A percentile compares a stretch with the other conserved stretches of the same genome.
phyloP scores from a whole-genome alignment of 1,140 invertebrate genomes.

The Eueides isabella region DNA sequence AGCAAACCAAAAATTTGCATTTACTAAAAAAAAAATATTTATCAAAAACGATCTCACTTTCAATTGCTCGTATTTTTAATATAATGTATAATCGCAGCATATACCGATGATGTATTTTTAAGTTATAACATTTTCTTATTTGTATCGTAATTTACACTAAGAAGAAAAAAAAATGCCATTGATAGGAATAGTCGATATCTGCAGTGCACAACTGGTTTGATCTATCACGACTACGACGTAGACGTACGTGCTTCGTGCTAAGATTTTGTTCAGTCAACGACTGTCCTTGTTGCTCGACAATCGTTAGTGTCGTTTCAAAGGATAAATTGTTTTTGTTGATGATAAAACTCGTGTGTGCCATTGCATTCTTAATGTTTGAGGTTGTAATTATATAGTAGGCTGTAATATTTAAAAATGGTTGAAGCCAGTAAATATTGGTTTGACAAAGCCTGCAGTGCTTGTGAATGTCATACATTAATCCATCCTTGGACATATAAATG shows the following conservation, averaged over 20 bases:
- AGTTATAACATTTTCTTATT: neutral
- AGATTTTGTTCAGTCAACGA: constrained; percentile 18
- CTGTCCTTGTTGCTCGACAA: constrained; percentile 20
- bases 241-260: no score
- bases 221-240: no score
- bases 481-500: constrained; percentile 79
- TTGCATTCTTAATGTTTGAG: neutral
- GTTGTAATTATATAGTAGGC: neutral
- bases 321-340: constrained; percentile 9
- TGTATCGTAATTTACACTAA: neutral
- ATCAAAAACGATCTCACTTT: neutral
- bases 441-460: constrained; percentile 63
- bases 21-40: neutral
- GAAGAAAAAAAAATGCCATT: neutral
- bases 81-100: neutral
- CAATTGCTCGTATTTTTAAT: neutral
- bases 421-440: constrained; percentile 79
- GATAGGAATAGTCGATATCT: neutral
- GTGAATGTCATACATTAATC: constrained; percentile 68
- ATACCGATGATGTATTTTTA: neutral
- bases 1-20: neutral
- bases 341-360: neutral
- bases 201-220: neutral
- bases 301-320: constrained; percentile 1
- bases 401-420: constrained; percentile 64